Evolutionary conservation across 2,113 vertebrate genomes (phyloP), one percentile per base, ranked within the genome.

Genomic region (Alligator sinensis): DNA sequence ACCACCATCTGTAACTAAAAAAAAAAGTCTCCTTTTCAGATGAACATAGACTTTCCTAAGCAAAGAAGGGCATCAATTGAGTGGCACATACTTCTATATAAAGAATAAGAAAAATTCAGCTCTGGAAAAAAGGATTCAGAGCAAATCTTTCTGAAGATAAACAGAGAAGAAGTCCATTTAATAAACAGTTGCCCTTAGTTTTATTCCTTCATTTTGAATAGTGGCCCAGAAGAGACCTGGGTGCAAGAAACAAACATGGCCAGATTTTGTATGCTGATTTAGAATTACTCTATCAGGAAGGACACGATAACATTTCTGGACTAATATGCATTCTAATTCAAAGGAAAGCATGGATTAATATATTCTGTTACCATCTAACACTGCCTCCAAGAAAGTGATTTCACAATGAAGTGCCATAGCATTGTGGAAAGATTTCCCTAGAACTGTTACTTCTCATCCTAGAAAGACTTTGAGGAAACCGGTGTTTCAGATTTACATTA

Each of bases 391-490:
- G 58, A 25, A 4, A 34, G 13, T 2, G 5, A 68, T 85, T 83
- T 86, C 66, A 93, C 47, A 88, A 34, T 54, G 57, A 88, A 0
- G 0, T 86, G 92, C 78, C 59, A 77, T 61, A 88, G 11, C 61
- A 86, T 82, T 88, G 82, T 21, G 4, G 86, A 84, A 86, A 92
- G 6, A 86, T 54, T 34, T 93, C 86, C 38, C n/a, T 74, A 72
- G 88, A 86, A 16, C 59, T 91, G 30, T 82, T 96, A 84, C 5
- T 82, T 19, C 3, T 86, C 34, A 70, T 84, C 15, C 86, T 89
- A 76, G 78, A 92, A 95, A 93, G 1, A 64, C 15, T 91, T 76
- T 27, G 61, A 84, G 59, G 79, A 94, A 91, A 90, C 0, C 77
- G 61, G 59, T 63, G 60, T 63, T 95, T 86, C 80, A 92, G 75